These are phyloP conservation scores for Amphipyra tragopoginis DNA, from an alignment of 2,888 invertebrate species.

Conservation along the genomic window DNA sequence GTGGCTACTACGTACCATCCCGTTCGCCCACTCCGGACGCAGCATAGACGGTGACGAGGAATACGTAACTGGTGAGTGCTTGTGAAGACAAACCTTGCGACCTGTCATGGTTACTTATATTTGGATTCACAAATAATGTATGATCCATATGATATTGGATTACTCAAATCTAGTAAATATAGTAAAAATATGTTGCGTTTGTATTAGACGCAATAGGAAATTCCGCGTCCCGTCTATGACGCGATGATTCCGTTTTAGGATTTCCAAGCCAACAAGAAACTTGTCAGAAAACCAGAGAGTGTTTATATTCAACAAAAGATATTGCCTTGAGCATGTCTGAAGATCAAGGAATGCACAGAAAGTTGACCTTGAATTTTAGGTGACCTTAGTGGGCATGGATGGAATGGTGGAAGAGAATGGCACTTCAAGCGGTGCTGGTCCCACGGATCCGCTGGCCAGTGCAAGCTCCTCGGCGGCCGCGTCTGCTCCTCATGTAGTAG, in stretches of 20 bases:
- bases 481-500: conserved; percentile 83
- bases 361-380: conserved; percentile 91
- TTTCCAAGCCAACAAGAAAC: conserved; percentile 78
- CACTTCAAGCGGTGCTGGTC: conserved; percentile 81
- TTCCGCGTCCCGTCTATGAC: conserved; percentile 80
- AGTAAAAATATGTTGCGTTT: conserved; percentile 77
- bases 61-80: conserved; percentile 98
- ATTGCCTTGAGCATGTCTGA: conserved; percentile 69
- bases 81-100: conserved; percentile 89
- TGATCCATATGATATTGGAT: conserved; percentile 72
- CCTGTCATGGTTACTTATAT: conserved; percentile 87
- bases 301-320: conserved; percentile 64
- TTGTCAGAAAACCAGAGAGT: conserved; percentile 65
- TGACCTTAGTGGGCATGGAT: conserved; percentile 94
- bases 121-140: conserved; percentile 83
- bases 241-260: conserved; percentile 84
- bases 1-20: conserved; percentile 98
- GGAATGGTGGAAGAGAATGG: conserved; percentile 98
- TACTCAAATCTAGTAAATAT: conserved; percentile 67
- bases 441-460: conserved; percentile 78
- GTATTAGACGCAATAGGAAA: conserved; percentile 84
- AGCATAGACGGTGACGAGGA: conserved; percentile 98
- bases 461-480: conserved; percentile 74
- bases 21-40: conserved; percentile 98
- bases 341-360: conserved; percentile 83